Base-by-base conservation (phyloP, 2,113 vertebrate species). In the Mus spicilegus region DNA sequence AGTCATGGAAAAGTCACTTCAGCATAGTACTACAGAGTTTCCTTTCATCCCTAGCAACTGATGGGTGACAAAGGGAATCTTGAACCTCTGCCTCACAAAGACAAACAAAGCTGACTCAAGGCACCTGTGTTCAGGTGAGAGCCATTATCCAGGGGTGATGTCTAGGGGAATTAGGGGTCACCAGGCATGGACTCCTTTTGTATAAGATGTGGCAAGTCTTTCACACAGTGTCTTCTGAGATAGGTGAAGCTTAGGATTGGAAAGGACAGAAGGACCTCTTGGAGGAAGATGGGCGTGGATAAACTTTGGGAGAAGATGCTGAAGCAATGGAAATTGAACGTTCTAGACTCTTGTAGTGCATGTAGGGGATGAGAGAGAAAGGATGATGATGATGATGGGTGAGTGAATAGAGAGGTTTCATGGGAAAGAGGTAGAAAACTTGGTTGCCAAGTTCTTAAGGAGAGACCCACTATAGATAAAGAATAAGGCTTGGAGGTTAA, bases 131-230 rank as follows among this genome's bases (percentile, higher is more conserved):
- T 9, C 61, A 33, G 77, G 42, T 42, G 61, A 82, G 73, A 82
- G 9, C 36, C 42, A 51, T 5, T 1, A 11, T 56, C 51, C 3
- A 4, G 0, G 2, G 42, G n/a, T 3, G 42, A 70, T 46, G 17
- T 8, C 13, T 10, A 42, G 76, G n/a, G 5, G 22, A 28, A 1
- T 6, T 5, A 39, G 42, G 65, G 20, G 19, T 22, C 22, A 28
- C 26, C 30, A 26, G 5, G 19, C 6, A 2, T 36, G 13, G 39
- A 46, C n/a, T 61, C 20, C 39, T 46, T 49, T 73, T 58, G 56
- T 24, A 22, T 22, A 46, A 46, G 85, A 69, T 28, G 58, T 42
- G 42, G 78, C 9, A 56, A 30, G 14, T 82, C 56, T 70, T 54
- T n/a, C 28, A 36, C 1, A 51, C 20, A 51, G 65, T 16, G 46